These are phyloP conservation scores for Gymnobelideus leadbeateri DNA, from an alignment of 2,113 vertebrate species.

Conservation along the genomic window DNA sequence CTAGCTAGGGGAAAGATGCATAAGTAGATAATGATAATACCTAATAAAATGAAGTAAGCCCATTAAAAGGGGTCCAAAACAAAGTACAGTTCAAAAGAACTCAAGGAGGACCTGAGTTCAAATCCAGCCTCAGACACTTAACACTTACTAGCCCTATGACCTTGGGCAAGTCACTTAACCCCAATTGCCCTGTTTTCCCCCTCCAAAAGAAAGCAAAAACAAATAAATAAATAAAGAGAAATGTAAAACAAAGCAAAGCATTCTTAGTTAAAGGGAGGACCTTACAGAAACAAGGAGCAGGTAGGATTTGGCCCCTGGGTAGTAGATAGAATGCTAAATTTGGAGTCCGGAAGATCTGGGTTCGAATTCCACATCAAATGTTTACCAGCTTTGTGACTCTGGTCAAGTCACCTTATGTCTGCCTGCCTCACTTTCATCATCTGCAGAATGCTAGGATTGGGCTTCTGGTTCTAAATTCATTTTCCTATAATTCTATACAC, in stretches of 20 bases:
- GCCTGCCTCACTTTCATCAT: background rate
- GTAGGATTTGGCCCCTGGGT: background rate
- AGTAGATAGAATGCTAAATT: background rate
- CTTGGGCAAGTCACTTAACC: no score
- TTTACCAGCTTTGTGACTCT: background rate
- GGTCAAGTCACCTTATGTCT: background rate
- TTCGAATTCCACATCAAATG: background rate
- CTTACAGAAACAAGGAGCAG: background rate
- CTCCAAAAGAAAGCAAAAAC: no score
- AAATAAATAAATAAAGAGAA: no score
- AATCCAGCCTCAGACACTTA: no score
- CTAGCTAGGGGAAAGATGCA: background rate
- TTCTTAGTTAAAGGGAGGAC: background rate
- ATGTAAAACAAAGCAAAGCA: background rate
- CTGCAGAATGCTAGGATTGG: background rate
- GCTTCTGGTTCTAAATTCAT: background rate
- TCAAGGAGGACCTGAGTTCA: background rate
- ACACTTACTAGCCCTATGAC: no score
- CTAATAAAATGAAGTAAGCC: background rate
- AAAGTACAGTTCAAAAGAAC: background rate
- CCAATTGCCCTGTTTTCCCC: no score
- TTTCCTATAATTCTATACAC: background rate
- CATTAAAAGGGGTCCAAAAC: background rate
- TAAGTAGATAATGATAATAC: background rate
- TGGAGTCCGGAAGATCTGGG: background rate